Evolutionary conservation across 1,140 invertebrate species (phyloP).

Genomic region (Babylonia areolata): DNA sequence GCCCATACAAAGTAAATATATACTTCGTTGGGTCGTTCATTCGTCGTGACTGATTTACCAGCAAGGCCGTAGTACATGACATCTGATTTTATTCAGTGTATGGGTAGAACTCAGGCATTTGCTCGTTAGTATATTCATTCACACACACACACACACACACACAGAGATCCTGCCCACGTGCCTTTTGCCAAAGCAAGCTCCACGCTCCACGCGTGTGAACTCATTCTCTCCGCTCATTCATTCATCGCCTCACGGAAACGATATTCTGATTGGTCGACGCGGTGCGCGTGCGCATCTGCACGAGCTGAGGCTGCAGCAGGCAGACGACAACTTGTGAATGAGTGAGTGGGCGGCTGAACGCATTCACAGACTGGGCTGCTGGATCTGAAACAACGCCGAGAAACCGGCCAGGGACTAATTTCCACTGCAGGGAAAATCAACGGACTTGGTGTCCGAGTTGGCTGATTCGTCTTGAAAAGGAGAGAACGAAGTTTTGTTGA

Average conservation of each 20-base stretch:
- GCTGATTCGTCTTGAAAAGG: background rate
- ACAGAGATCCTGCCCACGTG: background rate
- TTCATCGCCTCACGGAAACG: slow-evolving; percentile 1
- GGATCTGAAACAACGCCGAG: background rate
- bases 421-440: background rate
- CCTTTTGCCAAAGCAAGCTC: slow-evolving; percentile 16
- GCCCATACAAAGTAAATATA: too few relatives aligned
- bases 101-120: too few relatives aligned
- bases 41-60: too few relatives aligned
- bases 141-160: background rate
- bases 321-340: slow-evolving; percentile 40
- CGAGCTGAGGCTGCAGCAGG: background rate
- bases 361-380: slow-evolving; percentile 20
- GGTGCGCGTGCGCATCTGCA: slow-evolving; percentile 25
- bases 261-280: slow-evolving; percentile 28
- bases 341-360: slow-evolving; percentile 28
- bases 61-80: too few relatives aligned
- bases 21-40: too few relatives aligned
- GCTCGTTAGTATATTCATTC: background rate
- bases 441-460: background rate
- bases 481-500: background rate
- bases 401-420: background rate
- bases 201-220: slow-evolving; percentile 28
- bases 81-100: background rate
- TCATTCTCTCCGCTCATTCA: slow-evolving; percentile 19